Evolutionary conservation across 1,140 invertebrate genomes (phyloP), one percentile per base, ranked within the genome.

Genomic region (Drosophila suzukii): DNA sequence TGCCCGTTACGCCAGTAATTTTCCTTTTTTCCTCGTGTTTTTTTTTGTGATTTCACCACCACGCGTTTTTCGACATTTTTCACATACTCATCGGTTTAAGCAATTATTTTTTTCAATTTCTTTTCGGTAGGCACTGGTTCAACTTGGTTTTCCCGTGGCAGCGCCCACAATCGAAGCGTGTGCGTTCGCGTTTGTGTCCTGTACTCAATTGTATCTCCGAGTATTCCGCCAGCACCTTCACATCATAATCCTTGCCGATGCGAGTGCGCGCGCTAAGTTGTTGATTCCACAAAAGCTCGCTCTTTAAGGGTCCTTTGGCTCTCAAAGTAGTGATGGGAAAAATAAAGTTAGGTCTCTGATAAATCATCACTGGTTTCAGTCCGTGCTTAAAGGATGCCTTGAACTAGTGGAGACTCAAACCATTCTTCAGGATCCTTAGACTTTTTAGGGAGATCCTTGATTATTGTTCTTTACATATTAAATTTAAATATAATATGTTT

Each of bases 171-270:
- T 49, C 36, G 44, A 57, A 71, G 68, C 66, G 66, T 72, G 78
- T 65, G 62, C 54, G 66, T 68, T 70, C 84, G 83, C 85, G 84
- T 78, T 80, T 81, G 71, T 74, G 78, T 88, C 83, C 83, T 88
- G 78, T 86, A 89, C 84, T 88, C 85, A 89, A 88, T 82, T 88
- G 81, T 71, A 39, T 74, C 82, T 75, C 66, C 79, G 61, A 53
- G 43, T 20, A 15, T 7, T 32, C 46, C 15, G 50, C 39, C 30
- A 68, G 57, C 60, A 44, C 41, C 41, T 46, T 47, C 61, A 47
- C 44, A 60, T 34, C 46, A 15, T 27, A 60, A 43, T 60, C 56
- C 60, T 70, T n/a, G 38, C 27, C 46, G 59, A 49, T 36, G 38
- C 44, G 24, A 30, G 62, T 65, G 59, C 63, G 27, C 43, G 59